phyloP scores from a whole-genome alignment of 2,797 vertebrate species.

The Phylloscopus collybita region DNA sequence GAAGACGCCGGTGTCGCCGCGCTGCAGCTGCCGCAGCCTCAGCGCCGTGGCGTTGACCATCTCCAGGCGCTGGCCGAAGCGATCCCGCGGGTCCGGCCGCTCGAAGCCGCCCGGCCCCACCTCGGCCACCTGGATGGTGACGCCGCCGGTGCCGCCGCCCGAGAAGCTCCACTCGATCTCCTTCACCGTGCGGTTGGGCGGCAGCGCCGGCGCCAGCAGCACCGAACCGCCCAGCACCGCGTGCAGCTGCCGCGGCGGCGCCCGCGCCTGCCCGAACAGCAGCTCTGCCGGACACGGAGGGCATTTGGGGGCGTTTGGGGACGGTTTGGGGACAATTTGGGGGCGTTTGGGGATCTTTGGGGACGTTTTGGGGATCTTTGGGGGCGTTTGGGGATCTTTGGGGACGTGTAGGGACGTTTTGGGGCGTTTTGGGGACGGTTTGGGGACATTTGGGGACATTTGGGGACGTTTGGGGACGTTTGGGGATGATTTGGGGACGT shows the following conservation, averaged over 20 bases:
- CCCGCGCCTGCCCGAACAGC: fast-evolving
- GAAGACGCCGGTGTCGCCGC: not conserved
- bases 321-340: too few species aligned
- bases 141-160: fast-evolving
- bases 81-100: not conserved
- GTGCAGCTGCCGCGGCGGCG: not conserved
- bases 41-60: not conserved
- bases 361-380: too few species aligned
- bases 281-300: not conserved
- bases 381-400: too few species aligned
- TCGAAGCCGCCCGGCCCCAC: fast-evolving
- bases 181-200: not conserved
- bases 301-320: too few species aligned
- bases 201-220: not conserved
- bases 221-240: not conserved
- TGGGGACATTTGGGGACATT: too few species aligned
- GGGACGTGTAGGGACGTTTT: too few species aligned
- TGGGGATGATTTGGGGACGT: too few species aligned
- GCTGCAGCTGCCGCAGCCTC: not conserved
- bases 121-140: not conserved
- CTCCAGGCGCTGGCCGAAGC: not conserved
- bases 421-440: too few species aligned
- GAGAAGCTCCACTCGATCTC: slow-evolving; percentile 35
- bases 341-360: too few species aligned
- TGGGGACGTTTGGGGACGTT: not conserved